A percentile compares a stretch with the other conserved stretches of the same genome.
These are phyloP conservation scores for Okamejei kenojei DNA, from an alignment of 2,797 vertebrate species.

Conservation along the genomic window DNA sequence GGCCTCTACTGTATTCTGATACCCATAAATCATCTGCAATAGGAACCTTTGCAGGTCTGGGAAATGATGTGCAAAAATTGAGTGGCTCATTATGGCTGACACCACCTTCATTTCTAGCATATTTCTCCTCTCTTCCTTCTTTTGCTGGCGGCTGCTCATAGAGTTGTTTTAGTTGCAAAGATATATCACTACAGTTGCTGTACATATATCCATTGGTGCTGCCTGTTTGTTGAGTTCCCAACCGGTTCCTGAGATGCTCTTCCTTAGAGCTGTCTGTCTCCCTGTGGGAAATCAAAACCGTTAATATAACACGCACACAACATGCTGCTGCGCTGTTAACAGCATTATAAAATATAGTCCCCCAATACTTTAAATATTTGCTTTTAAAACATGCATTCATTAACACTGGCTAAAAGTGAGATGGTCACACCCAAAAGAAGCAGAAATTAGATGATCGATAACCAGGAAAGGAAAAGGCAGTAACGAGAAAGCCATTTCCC, in stretches of 20 bases:
- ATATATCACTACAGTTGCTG: constrained; percentile 56
- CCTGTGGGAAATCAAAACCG: constrained; percentile 9
- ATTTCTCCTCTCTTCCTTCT: constrained; percentile 64
- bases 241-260: constrained; percentile 55
- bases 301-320: not conserved
- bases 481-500: too few relatives aligned
- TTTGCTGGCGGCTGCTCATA: constrained; percentile 55
- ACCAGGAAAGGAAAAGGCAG: too few relatives aligned
- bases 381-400: not conserved
- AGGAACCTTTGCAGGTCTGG: constrained; percentile 58
- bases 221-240: constrained; percentile 53
- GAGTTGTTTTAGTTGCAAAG: constrained; percentile 56
- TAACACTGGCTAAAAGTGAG: not conserved
- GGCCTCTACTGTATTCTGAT: constrained; percentile 47
- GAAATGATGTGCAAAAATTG: constrained; percentile 61
- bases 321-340: not conserved
- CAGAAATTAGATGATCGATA: too few relatives aligned
- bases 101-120: constrained; percentile 51
- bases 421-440: too few relatives aligned
- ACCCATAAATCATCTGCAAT: constrained; percentile 56
- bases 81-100: constrained; percentile 61
- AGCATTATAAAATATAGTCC: not conserved
- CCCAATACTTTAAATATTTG: not conserved
- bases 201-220: constrained; percentile 57
- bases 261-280: constrained; percentile 48